These are phyloP conservation scores for Strigamia crassipes DNA, from an alignment of 2,888 invertebrate genomes.

Conservation along the genomic window DNA sequence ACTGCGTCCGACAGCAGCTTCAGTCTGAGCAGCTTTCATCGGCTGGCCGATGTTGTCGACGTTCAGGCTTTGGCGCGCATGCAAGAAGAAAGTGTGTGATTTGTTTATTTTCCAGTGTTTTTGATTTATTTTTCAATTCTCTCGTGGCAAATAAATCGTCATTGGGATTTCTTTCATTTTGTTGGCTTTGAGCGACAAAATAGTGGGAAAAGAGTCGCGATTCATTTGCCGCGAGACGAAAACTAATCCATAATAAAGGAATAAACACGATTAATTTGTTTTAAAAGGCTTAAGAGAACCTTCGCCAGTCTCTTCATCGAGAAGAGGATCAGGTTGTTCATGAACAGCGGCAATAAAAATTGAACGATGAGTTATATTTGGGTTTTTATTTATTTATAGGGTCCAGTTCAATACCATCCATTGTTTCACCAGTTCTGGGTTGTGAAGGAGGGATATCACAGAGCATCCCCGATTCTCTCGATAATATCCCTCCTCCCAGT, in stretches of 20 bases:
- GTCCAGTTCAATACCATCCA: slow-evolving; percentile 28
- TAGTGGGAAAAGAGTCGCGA: too few relatives aligned
- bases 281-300: slow-evolving; percentile 56
- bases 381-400: neutral
- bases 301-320: slow-evolving; percentile 56
- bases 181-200: too few relatives aligned
- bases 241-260: too few relatives aligned
- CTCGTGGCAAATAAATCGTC: neutral
- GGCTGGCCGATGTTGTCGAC: slow-evolving; percentile 56
- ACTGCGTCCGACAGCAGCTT: slow-evolving; percentile 41
- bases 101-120: neutral
- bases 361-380: neutral
- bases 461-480: slow-evolving; percentile 41
- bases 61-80: slow-evolving; percentile 58
- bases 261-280: too few relatives aligned
- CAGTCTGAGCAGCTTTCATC: slow-evolving; percentile 46
- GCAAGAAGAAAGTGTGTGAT: slow-evolving; percentile 59
- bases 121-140: too few relatives aligned
- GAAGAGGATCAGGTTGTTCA: slow-evolving; percentile 53
- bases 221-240: too few relatives aligned
- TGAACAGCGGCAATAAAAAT: neutral
- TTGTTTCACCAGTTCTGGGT: slow-evolving; percentile 5
- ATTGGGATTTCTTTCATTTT: neutral
- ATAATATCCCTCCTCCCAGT: slow-evolving; percentile 53
- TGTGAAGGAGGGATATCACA: slow-evolving; percentile 25